Conservation (phyloP, 1,140 invertebrate species). For the Dreissena polymorpha region DNA sequence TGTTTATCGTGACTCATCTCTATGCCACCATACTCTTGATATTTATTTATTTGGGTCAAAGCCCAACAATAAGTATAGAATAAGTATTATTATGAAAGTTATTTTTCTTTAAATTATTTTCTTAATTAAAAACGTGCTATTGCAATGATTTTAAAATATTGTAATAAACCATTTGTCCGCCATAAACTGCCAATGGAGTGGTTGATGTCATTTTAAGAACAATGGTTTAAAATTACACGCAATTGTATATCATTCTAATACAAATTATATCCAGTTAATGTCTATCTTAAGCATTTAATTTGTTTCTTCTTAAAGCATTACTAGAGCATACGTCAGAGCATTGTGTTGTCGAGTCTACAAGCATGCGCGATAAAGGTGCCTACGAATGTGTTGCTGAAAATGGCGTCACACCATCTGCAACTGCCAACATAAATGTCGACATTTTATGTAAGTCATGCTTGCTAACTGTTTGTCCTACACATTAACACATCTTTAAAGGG, state of each 20-base stretch:
- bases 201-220: not conserved
- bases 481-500: not conserved
- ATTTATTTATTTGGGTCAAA: too few relatives aligned
- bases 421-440: conserved; percentile 14
- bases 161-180: too few relatives aligned
- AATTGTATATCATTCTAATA: not conserved
- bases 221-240: not conserved
- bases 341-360: not conserved
- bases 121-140: too few relatives aligned
- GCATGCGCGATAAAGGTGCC: not conserved
- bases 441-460: conserved; percentile 24
- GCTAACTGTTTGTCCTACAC: not conserved
- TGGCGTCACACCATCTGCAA: conserved; percentile 7
- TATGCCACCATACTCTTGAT: too few relatives aligned
- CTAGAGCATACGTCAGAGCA: not conserved
- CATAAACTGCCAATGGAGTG: not conserved
- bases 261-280: not conserved
- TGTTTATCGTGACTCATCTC: too few relatives aligned
- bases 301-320: conserved; percentile 5
- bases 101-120: too few relatives aligned
- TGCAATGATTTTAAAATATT: too few relatives aligned
- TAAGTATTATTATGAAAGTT: too few relatives aligned
- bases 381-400: conserved; percentile 28
- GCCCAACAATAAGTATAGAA: too few relatives aligned
- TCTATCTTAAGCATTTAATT: not conserved